These are phyloP conservation scores for Torymus tubicola DNA, from an alignment of 2,888 invertebrate species.

Conservation along the genomic window DNA sequence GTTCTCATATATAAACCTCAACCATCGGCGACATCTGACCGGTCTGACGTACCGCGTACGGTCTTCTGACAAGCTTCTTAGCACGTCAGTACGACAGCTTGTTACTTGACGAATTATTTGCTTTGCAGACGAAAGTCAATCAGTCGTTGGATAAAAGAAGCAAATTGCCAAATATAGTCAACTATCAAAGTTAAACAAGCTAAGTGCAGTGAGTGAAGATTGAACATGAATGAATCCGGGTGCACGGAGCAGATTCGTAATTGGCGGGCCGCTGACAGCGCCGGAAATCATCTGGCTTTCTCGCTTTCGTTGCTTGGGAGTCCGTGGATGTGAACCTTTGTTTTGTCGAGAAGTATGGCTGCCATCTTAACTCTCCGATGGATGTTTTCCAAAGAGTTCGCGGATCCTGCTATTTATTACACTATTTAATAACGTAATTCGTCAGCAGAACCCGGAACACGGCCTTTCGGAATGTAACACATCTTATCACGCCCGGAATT, in stretches of 20 bases:
- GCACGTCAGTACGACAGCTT: too few relatives aligned
- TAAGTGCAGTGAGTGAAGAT: too few relatives aligned
- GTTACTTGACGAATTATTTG: too few relatives aligned
- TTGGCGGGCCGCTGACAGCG: slow-evolving; percentile 64
- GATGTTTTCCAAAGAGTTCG: slow-evolving; percentile 83
- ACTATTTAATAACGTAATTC: slow-evolving; percentile 73
- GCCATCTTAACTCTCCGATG: slow-evolving; percentile 90
- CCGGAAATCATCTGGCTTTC: slow-evolving; percentile 72
- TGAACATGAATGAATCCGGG: too few relatives aligned
- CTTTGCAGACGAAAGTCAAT: too few relatives aligned
- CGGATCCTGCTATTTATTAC: slow-evolving; percentile 70
- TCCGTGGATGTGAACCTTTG: slow-evolving; percentile 80
- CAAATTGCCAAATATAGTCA: too few relatives aligned
- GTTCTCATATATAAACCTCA: too few relatives aligned
- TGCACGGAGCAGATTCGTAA: slow-evolving; percentile 58
- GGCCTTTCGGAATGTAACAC: slow-evolving; percentile 75
- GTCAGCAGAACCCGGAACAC: slow-evolving; percentile 74
- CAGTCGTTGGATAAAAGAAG: too few relatives aligned
- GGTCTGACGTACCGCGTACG: too few relatives aligned
- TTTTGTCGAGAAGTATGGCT: slow-evolving; percentile 89
- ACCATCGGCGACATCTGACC: too few relatives aligned
- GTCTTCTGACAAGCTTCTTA: too few relatives aligned
- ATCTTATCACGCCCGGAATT: slow-evolving; percentile 73
- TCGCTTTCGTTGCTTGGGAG: slow-evolving; percentile 72
- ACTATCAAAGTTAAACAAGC: too few relatives aligned